A percentile compares a stretch with the other conserved stretches of the same genome.
Evolutionary conservation across 2,797 vertebrate species (phyloP).

Genomic region (Erethizon dorsatum): DNA sequence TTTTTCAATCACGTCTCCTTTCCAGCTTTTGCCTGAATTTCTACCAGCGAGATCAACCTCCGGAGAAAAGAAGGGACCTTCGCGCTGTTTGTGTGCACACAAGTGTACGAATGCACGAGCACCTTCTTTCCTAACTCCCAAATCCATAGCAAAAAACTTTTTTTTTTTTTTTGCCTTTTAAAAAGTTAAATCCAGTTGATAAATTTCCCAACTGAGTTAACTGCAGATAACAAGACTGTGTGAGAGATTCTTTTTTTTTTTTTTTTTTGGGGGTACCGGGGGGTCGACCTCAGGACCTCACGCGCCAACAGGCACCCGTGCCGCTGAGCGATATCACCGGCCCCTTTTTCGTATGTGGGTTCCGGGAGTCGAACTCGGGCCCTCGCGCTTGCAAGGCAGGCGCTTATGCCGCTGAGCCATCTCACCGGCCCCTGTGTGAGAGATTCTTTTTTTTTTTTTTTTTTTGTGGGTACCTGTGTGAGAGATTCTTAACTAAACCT

Average conservation of each 20-base stretch:
- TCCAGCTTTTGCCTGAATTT: conserved; percentile 8
- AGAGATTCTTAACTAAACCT: conserved; percentile 51
- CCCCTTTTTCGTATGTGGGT: too few species aligned
- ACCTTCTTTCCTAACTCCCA: conserved; percentile 22
- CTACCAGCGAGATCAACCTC: conserved; percentile 20
- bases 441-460: too few species aligned
- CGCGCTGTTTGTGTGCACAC: neutral
- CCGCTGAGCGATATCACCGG: too few species aligned
- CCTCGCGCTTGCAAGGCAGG: too few species aligned
- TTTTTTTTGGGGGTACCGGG: too few species aligned
- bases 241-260: conserved; percentile 55
- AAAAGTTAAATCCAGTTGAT: conserved; percentile 33
- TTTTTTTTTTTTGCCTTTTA: neutral
- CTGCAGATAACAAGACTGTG: neutral
- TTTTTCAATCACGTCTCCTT: neutral
- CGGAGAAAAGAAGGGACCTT: neutral
- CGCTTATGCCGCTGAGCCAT: too few species aligned
- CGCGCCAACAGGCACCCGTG: too few species aligned
- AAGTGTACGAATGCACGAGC: neutral
- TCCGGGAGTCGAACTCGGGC: too few species aligned
- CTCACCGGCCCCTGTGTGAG: too few species aligned
- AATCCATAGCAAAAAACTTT: neutral
- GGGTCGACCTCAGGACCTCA: too few species aligned
- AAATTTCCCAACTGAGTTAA: conserved; percentile 5
- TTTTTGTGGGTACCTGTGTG: too few species aligned